phyloP scores from a whole-genome alignment of 1,140 invertebrate species.

The Triops longicaudatus region DNA sequence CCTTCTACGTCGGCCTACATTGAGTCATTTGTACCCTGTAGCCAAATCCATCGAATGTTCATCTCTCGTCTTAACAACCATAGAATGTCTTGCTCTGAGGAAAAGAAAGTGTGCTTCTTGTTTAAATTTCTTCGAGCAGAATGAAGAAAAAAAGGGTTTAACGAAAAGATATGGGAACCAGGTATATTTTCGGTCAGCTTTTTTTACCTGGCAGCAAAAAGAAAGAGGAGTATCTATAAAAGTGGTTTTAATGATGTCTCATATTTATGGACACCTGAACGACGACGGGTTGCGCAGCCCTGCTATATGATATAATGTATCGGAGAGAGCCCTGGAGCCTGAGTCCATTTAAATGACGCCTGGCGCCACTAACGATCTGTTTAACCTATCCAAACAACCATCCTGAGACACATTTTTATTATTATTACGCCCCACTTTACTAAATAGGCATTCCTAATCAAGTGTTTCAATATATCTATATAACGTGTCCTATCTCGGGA shows the following conservation, averaged over 20 bases:
- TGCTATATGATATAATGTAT: background rate
- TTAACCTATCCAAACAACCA: background rate
- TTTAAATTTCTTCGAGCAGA: background rate
- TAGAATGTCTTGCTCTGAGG: background rate
- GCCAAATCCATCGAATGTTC: background rate
- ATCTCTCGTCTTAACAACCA: background rate
- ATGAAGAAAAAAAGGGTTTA: too few relatives aligned
- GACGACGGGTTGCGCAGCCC: background rate
- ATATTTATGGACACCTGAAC: background rate
- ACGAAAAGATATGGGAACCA: background rate
- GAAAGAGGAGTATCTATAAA: background rate
- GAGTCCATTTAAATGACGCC: slow-evolving; percentile 3
- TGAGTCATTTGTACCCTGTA: background rate
- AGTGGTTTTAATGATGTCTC: slow-evolving; percentile 12
- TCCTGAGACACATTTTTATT: slow-evolving; percentile 12
- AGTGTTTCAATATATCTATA: background rate
- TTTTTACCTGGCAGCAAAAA: background rate
- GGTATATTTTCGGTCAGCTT: background rate
- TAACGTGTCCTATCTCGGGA: background rate
- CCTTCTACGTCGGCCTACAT: background rate
- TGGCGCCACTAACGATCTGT: slow-evolving; percentile 8
- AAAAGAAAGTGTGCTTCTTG: background rate
- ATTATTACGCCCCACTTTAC: background rate
- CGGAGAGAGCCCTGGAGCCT: background rate
- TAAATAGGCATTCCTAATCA: background rate